Base-by-base conservation (phyloP, 2,888 invertebrate genomes). In the Andrena chrysosceles region DNA sequence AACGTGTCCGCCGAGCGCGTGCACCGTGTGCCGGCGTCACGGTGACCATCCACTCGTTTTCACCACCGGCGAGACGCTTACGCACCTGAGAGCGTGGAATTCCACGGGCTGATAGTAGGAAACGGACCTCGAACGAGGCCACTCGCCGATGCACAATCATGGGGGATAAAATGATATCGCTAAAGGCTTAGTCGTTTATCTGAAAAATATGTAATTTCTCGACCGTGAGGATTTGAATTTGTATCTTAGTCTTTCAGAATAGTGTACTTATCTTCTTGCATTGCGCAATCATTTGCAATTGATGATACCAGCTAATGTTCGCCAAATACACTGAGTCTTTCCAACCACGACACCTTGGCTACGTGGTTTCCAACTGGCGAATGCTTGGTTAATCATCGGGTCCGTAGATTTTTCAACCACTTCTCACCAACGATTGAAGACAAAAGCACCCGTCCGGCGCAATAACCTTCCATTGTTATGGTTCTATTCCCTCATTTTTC, bases 41-140 rank as follows among this genome's bases (percentile, higher is more conserved):
- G 77, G 74, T 77, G 77, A 72, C 56, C 63, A 60, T 6, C 60
- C 64, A 54, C 74, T 67, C 82, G 75, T 84, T 71, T 79, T 87
- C 84, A 68, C 62, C 67, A 63, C 20, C 79, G 48, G 35, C 59
- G 63, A 60, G 64, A 67, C 66, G 23, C 54, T 62, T 52, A 48
- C 49, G 72, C 67, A 66, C 59, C 72, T 33, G 67, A 74, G 70
- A 60, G 33, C 42, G 10, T 60, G 31, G 62, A 35, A 62, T 48
- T 64, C 49, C 7, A 29, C n/a, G 7, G 10, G 31, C 13, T 33
- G 20, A 20, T n/a, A 20, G 20, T 20, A 62, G 33, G 20, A 33
- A 33, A 62, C 23, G 20, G 20, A 20, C 3, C 7, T 26, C 26
- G 56, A 20, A 20, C 52, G 26, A 10, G 20, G 20, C 31, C 33